Conservation (phyloP, 2,113 vertebrate genomes). For the Ivindomyrus marchei region DNA sequence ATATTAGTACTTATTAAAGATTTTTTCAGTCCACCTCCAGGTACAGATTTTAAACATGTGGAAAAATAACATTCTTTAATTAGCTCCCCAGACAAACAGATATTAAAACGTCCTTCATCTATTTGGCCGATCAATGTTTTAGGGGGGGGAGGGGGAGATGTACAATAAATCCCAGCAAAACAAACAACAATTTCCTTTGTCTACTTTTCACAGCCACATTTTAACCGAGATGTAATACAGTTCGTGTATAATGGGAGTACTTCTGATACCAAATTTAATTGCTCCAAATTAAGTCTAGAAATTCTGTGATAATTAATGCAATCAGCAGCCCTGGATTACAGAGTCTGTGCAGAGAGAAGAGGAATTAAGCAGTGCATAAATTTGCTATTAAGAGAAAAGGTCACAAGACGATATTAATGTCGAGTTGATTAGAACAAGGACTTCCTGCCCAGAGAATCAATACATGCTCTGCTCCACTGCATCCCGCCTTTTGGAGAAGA, state of each 20-base stretch:
- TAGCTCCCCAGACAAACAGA: constrained; percentile 3
- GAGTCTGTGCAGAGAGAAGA: constrained; percentile 39
- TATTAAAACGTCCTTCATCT: background rate
- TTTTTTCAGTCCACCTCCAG: background rate
- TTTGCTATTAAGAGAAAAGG: constrained; percentile 63
- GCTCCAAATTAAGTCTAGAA: constrained; percentile 48
- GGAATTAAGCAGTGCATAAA: constrained; percentile 55
- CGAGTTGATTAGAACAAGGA: constrained; percentile 63
- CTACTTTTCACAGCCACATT: background rate
- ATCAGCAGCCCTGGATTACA: constrained; percentile 38
- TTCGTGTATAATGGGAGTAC: constrained; percentile 16
- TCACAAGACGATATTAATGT: constrained; percentile 53
- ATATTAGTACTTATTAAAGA: constrained; percentile 4
- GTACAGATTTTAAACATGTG: constrained; percentile 1
- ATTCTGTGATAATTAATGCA: constrained; percentile 51
- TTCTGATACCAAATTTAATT: constrained; percentile 52
- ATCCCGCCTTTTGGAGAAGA: constrained; percentile 40
- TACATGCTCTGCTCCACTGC: constrained; percentile 43
- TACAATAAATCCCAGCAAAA: background rate
- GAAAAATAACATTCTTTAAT: constrained; percentile 9
- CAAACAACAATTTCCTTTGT: constrained; percentile 6
- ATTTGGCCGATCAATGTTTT: background rate
- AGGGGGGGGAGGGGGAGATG: background rate
- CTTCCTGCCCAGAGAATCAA: constrained; percentile 53
- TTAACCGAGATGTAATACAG: constrained; percentile 8